Percentiles rank a stretch among this genome's conserved stretches.
phyloP scores from a whole-genome alignment of 2,797 vertebrate species.

The Loriculus beryllinus region DNA sequence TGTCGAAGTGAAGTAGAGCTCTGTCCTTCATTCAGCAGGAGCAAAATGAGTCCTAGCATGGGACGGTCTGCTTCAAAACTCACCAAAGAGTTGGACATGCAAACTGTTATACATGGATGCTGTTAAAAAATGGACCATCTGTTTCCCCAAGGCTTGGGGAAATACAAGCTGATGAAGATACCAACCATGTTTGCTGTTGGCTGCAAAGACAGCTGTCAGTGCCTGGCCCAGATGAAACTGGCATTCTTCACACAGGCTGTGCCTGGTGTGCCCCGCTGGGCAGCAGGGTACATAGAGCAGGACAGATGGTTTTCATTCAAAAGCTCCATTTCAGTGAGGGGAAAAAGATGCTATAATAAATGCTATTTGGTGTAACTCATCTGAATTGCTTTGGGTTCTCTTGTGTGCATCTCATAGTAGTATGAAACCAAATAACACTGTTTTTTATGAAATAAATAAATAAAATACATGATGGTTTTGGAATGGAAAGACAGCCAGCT shows the following conservation, averaged over 20 bases:
- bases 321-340: not conserved
- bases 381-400: not conserved
- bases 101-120: not conserved
- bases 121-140: not conserved
- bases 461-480: not conserved
- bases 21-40: not conserved
- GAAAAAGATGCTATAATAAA: not conserved
- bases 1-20: not conserved
- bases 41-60: not conserved
- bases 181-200: not conserved
- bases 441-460: not conserved
- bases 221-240: not conserved
- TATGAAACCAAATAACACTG: not conserved
- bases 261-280: not conserved
- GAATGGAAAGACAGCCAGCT: not conserved
- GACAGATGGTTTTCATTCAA: not conserved
- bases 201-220: not conserved
- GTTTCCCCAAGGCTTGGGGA: not conserved
- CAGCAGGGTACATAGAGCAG: not conserved
- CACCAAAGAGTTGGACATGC: not conserved
- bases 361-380: not conserved
- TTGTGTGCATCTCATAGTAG: not conserved
- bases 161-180: not conserved
- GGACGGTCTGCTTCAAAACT: not conserved
- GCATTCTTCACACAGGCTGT: accelerated